phyloP scores from a whole-genome alignment of 2,113 vertebrate genomes.

The Hydrochoerus hydrochaeris region DNA sequence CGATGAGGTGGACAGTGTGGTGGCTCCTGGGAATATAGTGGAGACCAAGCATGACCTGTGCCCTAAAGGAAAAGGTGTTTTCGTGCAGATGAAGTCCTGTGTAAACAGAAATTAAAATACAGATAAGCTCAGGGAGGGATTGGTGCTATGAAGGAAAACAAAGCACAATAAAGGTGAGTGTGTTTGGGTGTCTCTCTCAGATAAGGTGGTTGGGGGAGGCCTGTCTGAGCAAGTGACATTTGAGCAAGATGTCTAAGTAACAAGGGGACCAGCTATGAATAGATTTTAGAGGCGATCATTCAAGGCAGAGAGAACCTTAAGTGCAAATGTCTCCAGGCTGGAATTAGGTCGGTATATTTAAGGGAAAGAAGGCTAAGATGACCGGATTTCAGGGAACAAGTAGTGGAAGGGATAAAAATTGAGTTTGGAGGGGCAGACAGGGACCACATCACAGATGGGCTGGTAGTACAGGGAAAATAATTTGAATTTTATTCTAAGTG shows the following conservation, averaged over 20 bases:
- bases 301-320: neutral
- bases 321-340: neutral
- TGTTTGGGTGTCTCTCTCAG: neutral
- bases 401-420: neutral
- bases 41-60: neutral
- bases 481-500: neutral
- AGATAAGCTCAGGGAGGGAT: neutral
- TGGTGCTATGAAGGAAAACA: neutral
- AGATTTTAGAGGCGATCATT: neutral
- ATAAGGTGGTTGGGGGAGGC: neutral
- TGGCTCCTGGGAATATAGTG: neutral
- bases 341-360: neutral
- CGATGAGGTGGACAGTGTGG: fast-evolving
- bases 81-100: neutral
- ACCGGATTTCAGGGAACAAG: fast-evolving
- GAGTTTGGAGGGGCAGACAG: neutral
- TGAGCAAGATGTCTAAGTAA: neutral
- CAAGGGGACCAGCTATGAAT: too few species aligned
- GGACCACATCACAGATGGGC: neutral
- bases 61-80: neutral
- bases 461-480: neutral
- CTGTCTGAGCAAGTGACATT: neutral
- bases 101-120: neutral
- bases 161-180: neutral
- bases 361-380: neutral